phyloP scores from a whole-genome alignment of 2,888 invertebrate genomes.

The Spisula subtruncata region DNA sequence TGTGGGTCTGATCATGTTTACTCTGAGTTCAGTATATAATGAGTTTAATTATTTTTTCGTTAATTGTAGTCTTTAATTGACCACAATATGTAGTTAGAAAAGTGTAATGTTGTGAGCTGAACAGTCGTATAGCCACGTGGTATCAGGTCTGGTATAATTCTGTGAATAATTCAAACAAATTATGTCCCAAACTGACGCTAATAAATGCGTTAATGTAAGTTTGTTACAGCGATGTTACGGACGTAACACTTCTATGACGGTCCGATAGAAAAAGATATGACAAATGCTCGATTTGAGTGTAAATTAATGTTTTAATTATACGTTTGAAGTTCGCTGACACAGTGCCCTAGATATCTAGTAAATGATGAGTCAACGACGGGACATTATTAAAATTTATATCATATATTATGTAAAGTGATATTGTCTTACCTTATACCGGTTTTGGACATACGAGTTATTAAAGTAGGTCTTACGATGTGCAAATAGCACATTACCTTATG shows the following conservation, averaged over 20 bases:
- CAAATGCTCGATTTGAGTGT: background rate
- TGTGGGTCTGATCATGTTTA: no score
- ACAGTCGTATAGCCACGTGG: no score
- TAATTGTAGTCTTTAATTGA: no score
- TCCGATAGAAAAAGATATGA: background rate
- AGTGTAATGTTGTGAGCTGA: no score
- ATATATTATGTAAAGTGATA: background rate
- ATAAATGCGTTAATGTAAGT: background rate
- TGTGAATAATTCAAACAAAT: no score
- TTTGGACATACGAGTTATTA: no score
- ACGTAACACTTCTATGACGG: background rate
- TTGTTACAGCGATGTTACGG: background rate
- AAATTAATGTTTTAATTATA: constrained; percentile 16
- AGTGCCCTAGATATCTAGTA: background rate
- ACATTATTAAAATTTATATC: background rate
- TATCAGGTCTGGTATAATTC: no score
- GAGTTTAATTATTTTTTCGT: no score
- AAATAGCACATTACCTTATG: no score
- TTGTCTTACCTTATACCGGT: background rate
- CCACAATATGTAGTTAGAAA: no score
- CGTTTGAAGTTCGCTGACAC: background rate
- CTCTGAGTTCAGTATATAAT: no score
- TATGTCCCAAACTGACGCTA: background rate
- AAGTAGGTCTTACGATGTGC: no score
- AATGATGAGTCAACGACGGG: background rate